Evolutionary conservation across 2,113 vertebrate species (phyloP).

Genomic region (Mus pahari): DNA sequence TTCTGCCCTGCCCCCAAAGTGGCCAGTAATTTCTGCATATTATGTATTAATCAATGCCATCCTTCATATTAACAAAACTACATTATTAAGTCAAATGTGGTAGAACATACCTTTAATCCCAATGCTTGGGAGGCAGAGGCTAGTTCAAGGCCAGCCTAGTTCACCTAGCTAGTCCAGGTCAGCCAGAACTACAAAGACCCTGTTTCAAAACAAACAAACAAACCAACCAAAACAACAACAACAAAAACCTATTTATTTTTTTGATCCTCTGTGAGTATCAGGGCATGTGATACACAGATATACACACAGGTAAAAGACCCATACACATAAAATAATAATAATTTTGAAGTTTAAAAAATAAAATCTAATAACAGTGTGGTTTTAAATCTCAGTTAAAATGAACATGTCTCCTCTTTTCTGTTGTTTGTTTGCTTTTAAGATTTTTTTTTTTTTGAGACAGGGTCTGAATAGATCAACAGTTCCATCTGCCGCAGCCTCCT

Average conservation of each 20-base stretch:
- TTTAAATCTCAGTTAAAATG: slow-evolving; percentile 6
- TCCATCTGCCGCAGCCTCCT: not conserved
- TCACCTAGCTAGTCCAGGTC: not conserved
- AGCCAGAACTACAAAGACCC: not conserved
- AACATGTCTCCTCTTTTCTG: not conserved
- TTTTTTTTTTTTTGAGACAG: not conserved
- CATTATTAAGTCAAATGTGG: not conserved
- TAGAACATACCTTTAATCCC: not conserved
- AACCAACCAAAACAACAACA: no score
- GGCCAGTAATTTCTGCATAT: not conserved
- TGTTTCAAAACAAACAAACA: not conserved
- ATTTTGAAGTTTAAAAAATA: not conserved
- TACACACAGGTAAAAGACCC: not conserved
- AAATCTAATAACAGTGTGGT: not conserved
- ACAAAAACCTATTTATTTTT: not conserved
- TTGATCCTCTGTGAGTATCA: not conserved
- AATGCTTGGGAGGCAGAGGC: not conserved
- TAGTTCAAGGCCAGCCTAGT: not conserved
- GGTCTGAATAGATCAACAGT: not conserved
- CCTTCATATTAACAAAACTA: not conserved
- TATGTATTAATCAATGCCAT: not conserved
- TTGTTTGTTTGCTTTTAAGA: not conserved
- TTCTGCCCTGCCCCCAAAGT: not conserved
- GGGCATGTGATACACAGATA: not conserved
- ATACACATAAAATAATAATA: not conserved